These are phyloP conservation scores for Ethmia dodecea DNA, from an alignment of 2,888 invertebrate species.

Conservation along the genomic window DNA sequence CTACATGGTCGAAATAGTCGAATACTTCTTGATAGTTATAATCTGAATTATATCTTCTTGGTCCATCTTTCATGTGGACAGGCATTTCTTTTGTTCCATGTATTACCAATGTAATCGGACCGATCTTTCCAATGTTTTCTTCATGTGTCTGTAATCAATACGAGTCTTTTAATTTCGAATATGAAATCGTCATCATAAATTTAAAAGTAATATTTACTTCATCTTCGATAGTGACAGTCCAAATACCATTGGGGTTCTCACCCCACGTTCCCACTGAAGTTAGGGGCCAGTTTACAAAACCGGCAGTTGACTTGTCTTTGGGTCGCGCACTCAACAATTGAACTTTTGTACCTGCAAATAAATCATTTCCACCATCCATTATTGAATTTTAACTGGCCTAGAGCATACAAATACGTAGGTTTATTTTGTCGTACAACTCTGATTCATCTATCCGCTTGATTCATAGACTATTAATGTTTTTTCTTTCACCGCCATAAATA, in stretches of 20 bases:
- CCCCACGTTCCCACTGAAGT: constrained; percentile 96
- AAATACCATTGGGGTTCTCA: constrained; percentile 84
- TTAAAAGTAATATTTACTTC: constrained; percentile 39
- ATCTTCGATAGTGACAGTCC: constrained; percentile 75
- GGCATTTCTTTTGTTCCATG: constrained; percentile 84
- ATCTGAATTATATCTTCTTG: constrained; percentile 70
- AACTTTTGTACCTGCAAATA: constrained; percentile 79
- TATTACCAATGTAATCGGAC: constrained; percentile 77
- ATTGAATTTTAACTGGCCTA: background rate
- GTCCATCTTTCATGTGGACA: constrained; percentile 76
- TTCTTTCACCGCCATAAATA: too few species aligned
- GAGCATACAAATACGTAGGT: too few species aligned
- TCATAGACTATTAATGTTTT: too few species aligned
- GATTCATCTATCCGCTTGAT: too few species aligned
- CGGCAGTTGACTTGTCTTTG: constrained; percentile 82
- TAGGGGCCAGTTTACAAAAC: constrained; percentile 90
- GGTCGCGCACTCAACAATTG: constrained; percentile 84
- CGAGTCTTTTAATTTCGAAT: background rate
- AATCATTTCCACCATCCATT: constrained; percentile 1
- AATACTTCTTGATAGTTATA: constrained; percentile 48
- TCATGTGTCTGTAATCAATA: constrained; percentile 40
- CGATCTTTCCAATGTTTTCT: constrained; percentile 78
- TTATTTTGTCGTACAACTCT: too few species aligned
- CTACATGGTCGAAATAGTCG: constrained; percentile 27
- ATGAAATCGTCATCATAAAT: background rate